Percentiles rank a stretch among this genome's conserved stretches.
phyloP scores from a whole-genome alignment of 2,888 invertebrate species.

The Chrysolina americana region DNA sequence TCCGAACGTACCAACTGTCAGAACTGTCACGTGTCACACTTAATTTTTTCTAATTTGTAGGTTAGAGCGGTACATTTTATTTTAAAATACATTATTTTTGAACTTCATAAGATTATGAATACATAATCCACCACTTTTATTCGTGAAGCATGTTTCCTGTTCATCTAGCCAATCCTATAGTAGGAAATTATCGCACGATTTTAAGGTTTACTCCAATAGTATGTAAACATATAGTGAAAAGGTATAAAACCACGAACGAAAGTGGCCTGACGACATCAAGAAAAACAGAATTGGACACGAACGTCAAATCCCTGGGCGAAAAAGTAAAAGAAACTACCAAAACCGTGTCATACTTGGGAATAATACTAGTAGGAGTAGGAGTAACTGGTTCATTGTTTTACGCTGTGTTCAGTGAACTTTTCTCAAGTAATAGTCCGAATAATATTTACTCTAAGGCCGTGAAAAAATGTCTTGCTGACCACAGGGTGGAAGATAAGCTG shows the following conservation, averaged over 20 bases:
- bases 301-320: conserved; percentile 79
- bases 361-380: conserved; percentile 81
- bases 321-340: conserved; percentile 93
- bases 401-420: conserved; percentile 87
- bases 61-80: too few relatives aligned
- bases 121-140: neutral
- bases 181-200: conserved; percentile 38
- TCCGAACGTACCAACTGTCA: too few relatives aligned
- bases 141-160: conserved; percentile 41
- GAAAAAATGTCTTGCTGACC: conserved; percentile 82
- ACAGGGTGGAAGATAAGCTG: conserved; percentile 83
- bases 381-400: conserved; percentile 88
- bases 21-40: too few relatives aligned
- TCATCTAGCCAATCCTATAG: conserved; percentile 40
- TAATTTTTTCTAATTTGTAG: too few relatives aligned
- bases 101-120: neutral
- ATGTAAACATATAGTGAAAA: conserved; percentile 38
- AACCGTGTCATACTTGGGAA: conserved; percentile 87
- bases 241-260: conserved; percentile 47
- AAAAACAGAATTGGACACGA: conserved; percentile 62
- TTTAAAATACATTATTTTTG: too few relatives aligned
- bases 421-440: conserved; percentile 90
- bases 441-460: conserved; percentile 86
- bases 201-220: conserved; percentile 43
- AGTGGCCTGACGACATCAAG: conserved; percentile 40